phyloP scores from a whole-genome alignment of 35 echinoderm and acorn worm species.

The Nesometra sesokonis region DNA sequence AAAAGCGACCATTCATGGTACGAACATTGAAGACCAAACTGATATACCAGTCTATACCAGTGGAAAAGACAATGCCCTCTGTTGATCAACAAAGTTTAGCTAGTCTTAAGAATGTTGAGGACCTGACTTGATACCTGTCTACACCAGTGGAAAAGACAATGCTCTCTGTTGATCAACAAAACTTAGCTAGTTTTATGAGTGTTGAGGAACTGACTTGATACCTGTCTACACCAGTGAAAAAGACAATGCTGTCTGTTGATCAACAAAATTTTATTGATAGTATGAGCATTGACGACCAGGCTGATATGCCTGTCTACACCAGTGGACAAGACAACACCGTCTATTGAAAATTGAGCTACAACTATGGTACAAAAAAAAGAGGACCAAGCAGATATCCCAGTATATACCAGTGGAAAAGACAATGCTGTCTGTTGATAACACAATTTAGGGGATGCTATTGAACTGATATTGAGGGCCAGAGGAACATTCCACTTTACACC shows the following conservation, averaged over 20 bases:
- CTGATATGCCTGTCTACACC: background rate
- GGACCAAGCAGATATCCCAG: slow-evolving; percentile 7
- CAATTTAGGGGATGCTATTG: no score
- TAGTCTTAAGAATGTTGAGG: no score
- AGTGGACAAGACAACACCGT: slow-evolving; percentile 38
- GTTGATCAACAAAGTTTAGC: slow-evolving; percentile 13
- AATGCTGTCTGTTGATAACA: slow-evolving; percentile 37
- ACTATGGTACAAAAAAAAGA: no score
- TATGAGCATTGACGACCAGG: no score
- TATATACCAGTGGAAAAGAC: slow-evolving; percentile 29
- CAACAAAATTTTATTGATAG: no score
- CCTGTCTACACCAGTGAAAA: slow-evolving; percentile 24
- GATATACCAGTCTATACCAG: slow-evolving; percentile 25
- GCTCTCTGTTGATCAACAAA: slow-evolving; percentile 28
- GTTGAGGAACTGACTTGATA: no score
- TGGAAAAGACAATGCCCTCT: slow-evolving; percentile 38
- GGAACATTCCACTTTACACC: background rate
- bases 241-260: slow-evolving; percentile 42
- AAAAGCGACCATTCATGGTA: slow-evolving; percentile 51
- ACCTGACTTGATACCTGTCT: background rate
- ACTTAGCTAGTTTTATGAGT: no score
- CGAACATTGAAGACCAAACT: slow-evolving; percentile 3
- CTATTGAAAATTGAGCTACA: no score
- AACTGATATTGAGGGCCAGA: no score
- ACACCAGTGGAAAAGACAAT: slow-evolving; percentile 36